Evolutionary conservation across 2,888 invertebrate genomes (phyloP).

Genomic region (Lutraria lutraria): DNA sequence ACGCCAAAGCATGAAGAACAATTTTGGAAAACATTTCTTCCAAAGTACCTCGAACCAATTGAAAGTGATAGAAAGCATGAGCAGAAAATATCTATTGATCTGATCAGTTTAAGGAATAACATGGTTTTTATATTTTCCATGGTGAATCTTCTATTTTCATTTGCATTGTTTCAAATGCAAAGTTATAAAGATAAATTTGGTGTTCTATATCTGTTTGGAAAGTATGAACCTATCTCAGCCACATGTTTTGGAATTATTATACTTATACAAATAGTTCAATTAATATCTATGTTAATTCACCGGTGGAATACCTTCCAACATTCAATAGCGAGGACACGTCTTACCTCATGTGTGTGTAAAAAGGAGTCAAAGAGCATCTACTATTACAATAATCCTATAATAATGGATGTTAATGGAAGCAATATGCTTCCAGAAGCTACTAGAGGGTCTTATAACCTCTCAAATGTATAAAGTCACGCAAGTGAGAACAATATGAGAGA

Average conservation of each 20-base stretch:
- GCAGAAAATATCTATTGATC: conserved; percentile 70
- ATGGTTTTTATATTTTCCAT: conserved; percentile 89
- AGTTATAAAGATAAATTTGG: conserved; percentile 90
- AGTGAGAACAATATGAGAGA: too few species aligned
- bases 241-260: conserved; percentile 99
- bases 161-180: conserved; percentile 99
- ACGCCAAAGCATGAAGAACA: conserved; percentile 89
- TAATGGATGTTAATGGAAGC: not conserved
- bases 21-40: conserved; percentile 97
- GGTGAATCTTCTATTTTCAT: conserved; percentile 98
- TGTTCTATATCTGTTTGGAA: conserved; percentile 87
- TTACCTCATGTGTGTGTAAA: conserved; percentile 26
- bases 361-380: not conserved
- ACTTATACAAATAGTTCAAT: conserved; percentile 97
- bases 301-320: conserved; percentile 98
- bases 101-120: conserved; percentile 73
- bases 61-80: conserved; percentile 93
- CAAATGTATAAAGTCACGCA: not conserved
- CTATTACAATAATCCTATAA: not conserved
- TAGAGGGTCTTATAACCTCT: not conserved
- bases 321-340: conserved; percentile 95
- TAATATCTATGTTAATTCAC: conserved; percentile 99
- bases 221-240: conserved; percentile 89
- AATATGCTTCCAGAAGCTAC: not conserved
- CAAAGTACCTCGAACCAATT: conserved; percentile 96